phyloP scores from a whole-genome alignment of 2,888 invertebrate species.

The Sarcophaga caerulescens region DNA sequence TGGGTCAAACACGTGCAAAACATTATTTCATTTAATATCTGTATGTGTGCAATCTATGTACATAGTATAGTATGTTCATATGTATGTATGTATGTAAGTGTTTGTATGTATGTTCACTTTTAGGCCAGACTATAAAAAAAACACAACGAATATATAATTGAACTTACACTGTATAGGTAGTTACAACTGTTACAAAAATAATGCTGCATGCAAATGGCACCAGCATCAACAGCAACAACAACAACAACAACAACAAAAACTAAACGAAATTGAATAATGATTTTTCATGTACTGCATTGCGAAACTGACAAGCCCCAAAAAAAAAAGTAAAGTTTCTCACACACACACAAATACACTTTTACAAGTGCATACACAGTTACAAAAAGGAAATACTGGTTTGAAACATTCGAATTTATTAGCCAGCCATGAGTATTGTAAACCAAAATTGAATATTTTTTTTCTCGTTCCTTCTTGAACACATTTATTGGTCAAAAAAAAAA shows the following conservation, averaged over 20 bases:
- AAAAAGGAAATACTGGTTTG: conserved; percentile 3
- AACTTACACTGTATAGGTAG: background rate
- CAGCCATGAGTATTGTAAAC: conserved; percentile 36
- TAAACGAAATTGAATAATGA: conserved; percentile 4
- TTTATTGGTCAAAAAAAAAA: background rate
- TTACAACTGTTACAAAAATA: background rate
- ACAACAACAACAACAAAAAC: background rate
- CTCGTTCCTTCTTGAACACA: background rate
- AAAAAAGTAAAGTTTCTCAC: background rate
- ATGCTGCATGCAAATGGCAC: background rate
- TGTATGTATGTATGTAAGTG: too few relatives aligned
- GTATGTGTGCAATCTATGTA: background rate
- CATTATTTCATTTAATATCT: conserved; percentile 24
- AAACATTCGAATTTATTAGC: conserved; percentile 33
- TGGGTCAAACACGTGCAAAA: conserved; percentile 67
- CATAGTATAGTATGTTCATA: background rate
- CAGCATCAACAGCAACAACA: background rate
- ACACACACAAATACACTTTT: background rate
- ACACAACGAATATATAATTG: background rate
- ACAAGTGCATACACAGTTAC: background rate
- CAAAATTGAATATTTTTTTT: background rate
- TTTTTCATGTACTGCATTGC: conserved; percentile 60
- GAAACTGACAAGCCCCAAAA: conserved; percentile 56
- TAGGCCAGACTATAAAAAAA: conserved; percentile 6
- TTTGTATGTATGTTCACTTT: conserved; percentile 4